Percentiles rank a stretch among this genome's conserved stretches.
These are phyloP conservation scores for Cheilosia scutellata DNA, from an alignment of 2,888 invertebrate species.

Conservation along the genomic window DNA sequence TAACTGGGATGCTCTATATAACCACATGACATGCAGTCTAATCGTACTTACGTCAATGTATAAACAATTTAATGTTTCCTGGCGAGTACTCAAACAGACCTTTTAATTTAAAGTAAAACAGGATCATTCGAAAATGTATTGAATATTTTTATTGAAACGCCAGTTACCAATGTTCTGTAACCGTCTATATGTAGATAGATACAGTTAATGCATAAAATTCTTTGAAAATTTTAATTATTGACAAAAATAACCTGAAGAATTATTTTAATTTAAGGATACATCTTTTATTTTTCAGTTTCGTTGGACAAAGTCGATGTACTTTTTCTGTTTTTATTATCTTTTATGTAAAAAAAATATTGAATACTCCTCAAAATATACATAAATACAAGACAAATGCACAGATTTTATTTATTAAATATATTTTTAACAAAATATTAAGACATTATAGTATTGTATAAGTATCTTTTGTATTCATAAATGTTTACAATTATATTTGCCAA, in stretches of 20 bases:
- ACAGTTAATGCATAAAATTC: too few relatives aligned
- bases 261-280: too few relatives aligned
- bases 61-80: too few relatives aligned
- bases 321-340: neutral
- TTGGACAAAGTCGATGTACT: too few relatives aligned
- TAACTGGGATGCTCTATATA: too few relatives aligned
- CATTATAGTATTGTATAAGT: conserved; percentile 4
- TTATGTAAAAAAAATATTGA: conserved; percentile 18
- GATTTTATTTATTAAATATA: conserved; percentile 15
- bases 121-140: conserved; percentile 50
- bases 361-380: conserved; percentile 35
- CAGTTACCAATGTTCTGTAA: neutral
- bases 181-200: too few relatives aligned
- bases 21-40: too few relatives aligned
- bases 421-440: conserved; percentile 55
- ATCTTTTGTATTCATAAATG: neutral
- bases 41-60: too few relatives aligned
- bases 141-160: conserved; percentile 58
- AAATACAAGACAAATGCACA: conserved; percentile 8
- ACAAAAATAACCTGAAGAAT: too few relatives aligned
- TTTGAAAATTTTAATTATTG: too few relatives aligned
- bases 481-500: conserved; percentile 8
- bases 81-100: too few relatives aligned
- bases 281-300: too few relatives aligned
- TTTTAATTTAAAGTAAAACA: neutral